Evolutionary conservation across 2,888 invertebrate genomes (phyloP).

Genomic region (Adelphocoris suturalis): DNA sequence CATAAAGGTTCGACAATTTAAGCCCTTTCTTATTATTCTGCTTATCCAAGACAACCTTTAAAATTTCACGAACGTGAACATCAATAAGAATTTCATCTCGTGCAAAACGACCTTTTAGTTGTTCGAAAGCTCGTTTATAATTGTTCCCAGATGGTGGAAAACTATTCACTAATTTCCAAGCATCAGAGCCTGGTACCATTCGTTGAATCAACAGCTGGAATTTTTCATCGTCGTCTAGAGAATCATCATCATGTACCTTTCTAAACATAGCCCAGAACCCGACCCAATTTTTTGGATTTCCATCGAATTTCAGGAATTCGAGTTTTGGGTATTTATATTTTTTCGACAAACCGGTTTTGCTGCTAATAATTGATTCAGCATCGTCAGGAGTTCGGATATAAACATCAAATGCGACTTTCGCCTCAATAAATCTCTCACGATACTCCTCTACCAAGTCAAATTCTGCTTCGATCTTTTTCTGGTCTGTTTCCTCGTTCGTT

Average conservation of each 20-base stretch:
- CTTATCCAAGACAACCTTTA: constrained; percentile 76
- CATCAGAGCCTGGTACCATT: constrained; percentile 73
- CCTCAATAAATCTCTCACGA: constrained; percentile 52
- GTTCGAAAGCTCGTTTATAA: constrained; percentile 75
- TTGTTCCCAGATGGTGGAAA: constrained; percentile 76
- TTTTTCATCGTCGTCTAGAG: constrained; percentile 74
- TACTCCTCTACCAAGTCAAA: constrained; percentile 70
- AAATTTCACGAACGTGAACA: constrained; percentile 76
- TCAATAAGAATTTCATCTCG: constrained; percentile 76
- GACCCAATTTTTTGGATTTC: constrained; percentile 75
- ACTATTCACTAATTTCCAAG: constrained; percentile 75
- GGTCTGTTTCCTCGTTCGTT: not conserved
- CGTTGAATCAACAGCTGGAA: constrained; percentile 76
- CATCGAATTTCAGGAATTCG: constrained; percentile 75
- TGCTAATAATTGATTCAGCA: not conserved
- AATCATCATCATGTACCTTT: constrained; percentile 76
- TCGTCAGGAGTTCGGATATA: too few relatives aligned
- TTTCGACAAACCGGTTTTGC: not conserved
- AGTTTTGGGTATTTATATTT: constrained; percentile 47
- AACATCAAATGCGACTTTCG: constrained; percentile 2
- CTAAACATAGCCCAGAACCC: constrained; percentile 76
- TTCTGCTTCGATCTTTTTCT: not conserved
- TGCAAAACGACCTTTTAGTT: constrained; percentile 74
- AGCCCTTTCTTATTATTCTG: constrained; percentile 65
- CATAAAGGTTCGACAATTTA: constrained; percentile 73